Evolutionary conservation across 2,888 invertebrate genomes (phyloP).

Genomic region (Heliconius cydno): DNA sequence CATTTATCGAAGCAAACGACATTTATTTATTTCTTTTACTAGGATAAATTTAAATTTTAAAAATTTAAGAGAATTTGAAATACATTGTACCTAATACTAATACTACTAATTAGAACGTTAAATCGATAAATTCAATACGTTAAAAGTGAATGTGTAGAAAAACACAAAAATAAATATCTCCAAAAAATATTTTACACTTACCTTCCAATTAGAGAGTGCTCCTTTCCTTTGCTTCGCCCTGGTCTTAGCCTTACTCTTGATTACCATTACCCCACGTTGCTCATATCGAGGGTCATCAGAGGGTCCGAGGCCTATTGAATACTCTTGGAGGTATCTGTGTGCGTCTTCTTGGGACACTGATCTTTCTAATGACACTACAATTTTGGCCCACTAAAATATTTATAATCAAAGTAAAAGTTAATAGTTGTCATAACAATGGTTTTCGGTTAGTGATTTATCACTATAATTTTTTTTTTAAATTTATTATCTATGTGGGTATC

Average conservation of each 20-base stretch:
- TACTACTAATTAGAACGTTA: no score
- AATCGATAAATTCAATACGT: no score
- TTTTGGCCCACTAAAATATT: conserved; percentile 95
- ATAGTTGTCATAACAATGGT: neutral
- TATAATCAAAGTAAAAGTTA: neutral
- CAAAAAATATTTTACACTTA: conserved; percentile 57
- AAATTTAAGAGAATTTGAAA: no score
- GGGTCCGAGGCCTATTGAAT: conserved; percentile 95
- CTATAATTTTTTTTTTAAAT: neutral
- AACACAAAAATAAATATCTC: no score
- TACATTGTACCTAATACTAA: no score
- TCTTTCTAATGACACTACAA: conserved; percentile 97
- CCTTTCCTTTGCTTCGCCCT: conserved; percentile 97
- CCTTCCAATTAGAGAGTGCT: conserved; percentile 99
- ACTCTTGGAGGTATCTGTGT: conserved; percentile 95
- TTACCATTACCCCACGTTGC: conserved; percentile 97
- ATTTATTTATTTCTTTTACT: no score
- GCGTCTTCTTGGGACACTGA: conserved; percentile 96
- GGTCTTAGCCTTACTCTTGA: conserved; percentile 98
- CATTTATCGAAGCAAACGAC: no score
- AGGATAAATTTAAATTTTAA: no score
- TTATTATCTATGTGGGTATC: no score
- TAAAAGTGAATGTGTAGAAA: no score
- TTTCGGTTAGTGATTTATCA: neutral
- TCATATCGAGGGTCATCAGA: conserved; percentile 93